phyloP scores from a whole-genome alignment of 2,113 vertebrate genomes.

The Hippocampus guttulatus region DNA sequence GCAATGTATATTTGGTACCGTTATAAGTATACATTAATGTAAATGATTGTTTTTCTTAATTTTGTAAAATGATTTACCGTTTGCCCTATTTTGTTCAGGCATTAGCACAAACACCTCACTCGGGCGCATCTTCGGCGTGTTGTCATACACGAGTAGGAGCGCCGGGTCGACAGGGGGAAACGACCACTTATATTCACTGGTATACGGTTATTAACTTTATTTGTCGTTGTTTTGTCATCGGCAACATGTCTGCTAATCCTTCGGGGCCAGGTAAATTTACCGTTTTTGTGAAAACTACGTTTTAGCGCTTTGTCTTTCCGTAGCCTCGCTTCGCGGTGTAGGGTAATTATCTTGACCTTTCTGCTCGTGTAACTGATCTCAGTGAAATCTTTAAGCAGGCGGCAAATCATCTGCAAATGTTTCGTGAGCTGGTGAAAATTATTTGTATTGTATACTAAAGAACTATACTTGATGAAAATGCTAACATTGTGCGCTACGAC shows the following conservation, averaged over 20 bases:
- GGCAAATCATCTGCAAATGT: not conserved
- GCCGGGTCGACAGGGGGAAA: not conserved
- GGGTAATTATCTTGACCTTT: not conserved
- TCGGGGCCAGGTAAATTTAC: conserved; percentile 50
- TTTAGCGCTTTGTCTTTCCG: not conserved
- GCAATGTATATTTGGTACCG: not conserved
- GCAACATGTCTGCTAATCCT: conserved; percentile 77
- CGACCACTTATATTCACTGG: not conserved
- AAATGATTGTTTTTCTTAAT: not conserved
- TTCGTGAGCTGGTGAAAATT: not conserved
- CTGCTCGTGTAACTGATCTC: not conserved
- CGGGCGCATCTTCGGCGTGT: too few relatives aligned
- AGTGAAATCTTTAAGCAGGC: not conserved
- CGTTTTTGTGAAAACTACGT: not conserved
- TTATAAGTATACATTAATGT: not conserved
- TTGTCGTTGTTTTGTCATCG: not conserved
- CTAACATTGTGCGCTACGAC: not conserved
- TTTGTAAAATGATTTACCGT: not conserved
- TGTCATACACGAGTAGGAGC: not conserved
- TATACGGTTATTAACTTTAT: not conserved
- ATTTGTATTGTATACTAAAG: not conserved
- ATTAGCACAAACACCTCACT: not conserved
- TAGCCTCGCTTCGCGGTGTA: not conserved
- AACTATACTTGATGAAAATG: too few relatives aligned
- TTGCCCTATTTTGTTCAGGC: not conserved